Conservation (phyloP, 2,113 vertebrate genomes). For the Platysternon megacephalum region DNA sequence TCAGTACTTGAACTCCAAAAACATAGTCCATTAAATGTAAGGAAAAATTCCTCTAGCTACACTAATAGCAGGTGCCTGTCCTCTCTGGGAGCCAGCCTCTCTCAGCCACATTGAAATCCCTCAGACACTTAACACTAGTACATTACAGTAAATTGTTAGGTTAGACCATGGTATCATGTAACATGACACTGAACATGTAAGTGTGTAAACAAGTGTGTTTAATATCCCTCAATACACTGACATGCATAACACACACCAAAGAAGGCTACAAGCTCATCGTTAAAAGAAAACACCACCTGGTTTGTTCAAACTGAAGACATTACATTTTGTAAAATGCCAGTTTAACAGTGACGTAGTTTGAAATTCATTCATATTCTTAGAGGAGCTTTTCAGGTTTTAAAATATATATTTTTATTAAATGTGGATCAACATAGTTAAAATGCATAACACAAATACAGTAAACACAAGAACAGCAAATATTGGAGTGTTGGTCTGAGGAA, state of each 20-base stretch:
- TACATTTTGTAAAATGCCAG: background rate
- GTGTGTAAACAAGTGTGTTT: background rate
- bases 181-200: background rate
- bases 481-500: background rate
- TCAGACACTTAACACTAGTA: accelerated
- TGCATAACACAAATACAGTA: background rate
- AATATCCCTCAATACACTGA: background rate
- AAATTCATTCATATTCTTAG: background rate
- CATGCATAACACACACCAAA: background rate
- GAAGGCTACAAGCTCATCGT: background rate
- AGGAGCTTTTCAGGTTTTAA: background rate
- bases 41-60: background rate
- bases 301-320: background rate
- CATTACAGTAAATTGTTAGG: background rate
- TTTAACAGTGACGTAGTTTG: background rate
- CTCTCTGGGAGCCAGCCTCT: background rate
- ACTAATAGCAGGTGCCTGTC: background rate
- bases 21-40: background rate
- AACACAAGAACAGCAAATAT: background rate
- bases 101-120: background rate
- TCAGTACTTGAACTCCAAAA: accelerated
- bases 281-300: background rate
- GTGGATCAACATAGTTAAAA: background rate
- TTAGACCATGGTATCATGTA: background rate
- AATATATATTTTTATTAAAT: background rate